phyloP scores from a whole-genome alignment of 2,888 invertebrate species.

The Drosophila quasianomalipes region DNA sequence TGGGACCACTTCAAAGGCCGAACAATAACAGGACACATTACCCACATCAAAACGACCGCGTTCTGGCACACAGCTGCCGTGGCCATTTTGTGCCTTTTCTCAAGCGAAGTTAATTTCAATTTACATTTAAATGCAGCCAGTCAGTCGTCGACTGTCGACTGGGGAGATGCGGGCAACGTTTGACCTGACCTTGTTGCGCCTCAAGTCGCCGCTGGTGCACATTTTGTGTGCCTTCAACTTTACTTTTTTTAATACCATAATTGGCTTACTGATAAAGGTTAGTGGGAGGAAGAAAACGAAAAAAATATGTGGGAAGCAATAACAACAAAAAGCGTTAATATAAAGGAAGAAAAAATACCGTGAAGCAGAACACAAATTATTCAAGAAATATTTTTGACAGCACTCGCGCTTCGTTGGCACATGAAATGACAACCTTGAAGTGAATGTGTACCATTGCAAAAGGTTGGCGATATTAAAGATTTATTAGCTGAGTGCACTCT shows the following conservation, averaged over 20 bases:
- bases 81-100: constrained; percentile 60
- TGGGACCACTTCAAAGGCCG: constrained; percentile 55
- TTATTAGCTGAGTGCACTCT: constrained; percentile 81
- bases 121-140: constrained; percentile 80
- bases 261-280: constrained; percentile 80
- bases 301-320: constrained; percentile 6
- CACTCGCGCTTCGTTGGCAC: constrained; percentile 69
- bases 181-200: constrained; percentile 72
- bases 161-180: constrained; percentile 37
- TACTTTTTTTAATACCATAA: constrained; percentile 78
- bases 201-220: constrained; percentile 46
- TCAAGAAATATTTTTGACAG: constrained; percentile 80
- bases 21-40: constrained; percentile 46
- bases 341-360: constrained; percentile 20
- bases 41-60: constrained; percentile 71
- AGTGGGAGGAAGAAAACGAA: constrained; percentile 26
- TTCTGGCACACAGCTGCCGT: constrained; percentile 48
- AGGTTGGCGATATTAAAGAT: constrained; percentile 74
- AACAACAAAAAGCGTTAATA: constrained; percentile 10
- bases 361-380: constrained; percentile 72
- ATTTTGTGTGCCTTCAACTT: constrained; percentile 62
- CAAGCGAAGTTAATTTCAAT: constrained; percentile 76
- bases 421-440: constrained; percentile 77
- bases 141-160: constrained; percentile 49
- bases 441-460: constrained; percentile 45